phyloP scores from a whole-genome alignment of 2,113 vertebrate species.

The Pheucticus melanocephalus region DNA sequence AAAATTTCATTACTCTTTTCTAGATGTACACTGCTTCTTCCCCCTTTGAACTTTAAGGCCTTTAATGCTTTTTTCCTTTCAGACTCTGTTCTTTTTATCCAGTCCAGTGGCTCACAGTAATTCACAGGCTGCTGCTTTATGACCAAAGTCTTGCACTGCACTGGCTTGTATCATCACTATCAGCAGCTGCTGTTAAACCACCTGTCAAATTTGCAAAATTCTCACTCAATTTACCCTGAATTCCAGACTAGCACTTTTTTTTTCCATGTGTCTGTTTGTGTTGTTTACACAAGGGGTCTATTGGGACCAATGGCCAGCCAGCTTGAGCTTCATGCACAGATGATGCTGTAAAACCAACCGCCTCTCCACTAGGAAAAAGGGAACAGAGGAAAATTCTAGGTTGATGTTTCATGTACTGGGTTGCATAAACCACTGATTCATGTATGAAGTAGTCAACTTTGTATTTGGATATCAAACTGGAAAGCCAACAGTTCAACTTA shows the following conservation, averaged over 20 bases:
- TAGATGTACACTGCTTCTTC: neutral
- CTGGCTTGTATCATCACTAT: neutral
- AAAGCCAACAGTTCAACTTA: neutral
- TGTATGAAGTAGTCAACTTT: neutral
- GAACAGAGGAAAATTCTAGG: neutral
- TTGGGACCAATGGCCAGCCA: neutral
- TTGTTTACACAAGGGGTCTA: slow-evolving; percentile 12
- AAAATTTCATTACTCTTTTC: neutral
- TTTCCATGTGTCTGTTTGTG: neutral
- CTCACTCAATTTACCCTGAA: slow-evolving; percentile 37
- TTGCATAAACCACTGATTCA: neutral
- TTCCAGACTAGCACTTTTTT: neutral
- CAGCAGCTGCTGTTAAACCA: slow-evolving; percentile 51
- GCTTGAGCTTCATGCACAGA: slow-evolving; percentile 3
- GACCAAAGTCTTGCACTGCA: neutral
- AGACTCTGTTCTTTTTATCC: neutral
- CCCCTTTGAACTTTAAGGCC: neutral
- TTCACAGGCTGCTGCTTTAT: neutral
- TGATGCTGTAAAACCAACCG: neutral
- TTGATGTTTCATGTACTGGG: neutral
- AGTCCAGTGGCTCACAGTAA: neutral
- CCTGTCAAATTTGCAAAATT: slow-evolving; percentile 42
- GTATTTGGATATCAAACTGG: neutral
- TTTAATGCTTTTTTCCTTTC: neutral
- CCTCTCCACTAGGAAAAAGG: neutral